Percentiles rank a stretch among this genome's conserved stretches.
Conservation (phyloP, 2,888 invertebrate species). For the Amblyjoppa proteus region DNA sequence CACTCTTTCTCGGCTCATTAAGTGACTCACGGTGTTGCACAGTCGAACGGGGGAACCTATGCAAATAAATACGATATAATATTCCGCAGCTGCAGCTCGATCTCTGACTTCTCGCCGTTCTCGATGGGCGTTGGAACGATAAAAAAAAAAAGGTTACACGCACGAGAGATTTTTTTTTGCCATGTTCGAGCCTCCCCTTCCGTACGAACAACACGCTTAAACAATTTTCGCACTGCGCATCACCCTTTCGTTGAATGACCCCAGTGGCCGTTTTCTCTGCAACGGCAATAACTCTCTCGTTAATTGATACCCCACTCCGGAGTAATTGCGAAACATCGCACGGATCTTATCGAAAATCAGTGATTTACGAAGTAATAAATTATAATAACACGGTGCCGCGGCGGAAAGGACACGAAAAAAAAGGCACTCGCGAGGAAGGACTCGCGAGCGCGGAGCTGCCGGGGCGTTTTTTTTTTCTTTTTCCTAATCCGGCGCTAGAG, state of each 20-base stretch:
- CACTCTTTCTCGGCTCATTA: constrained; percentile 50
- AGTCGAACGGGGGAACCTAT: constrained; percentile 19
- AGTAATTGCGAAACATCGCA: constrained; percentile 34
- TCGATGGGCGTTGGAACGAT: neutral
- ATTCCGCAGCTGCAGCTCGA: constrained; percentile 41
- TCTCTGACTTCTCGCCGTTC: neutral
- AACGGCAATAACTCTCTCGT: constrained; percentile 20
- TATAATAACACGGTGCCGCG: constrained; percentile 38
- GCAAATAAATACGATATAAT: constrained; percentile 23
- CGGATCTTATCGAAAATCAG: constrained; percentile 47
- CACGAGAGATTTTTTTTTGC: neutral
- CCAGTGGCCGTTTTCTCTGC: neutral
- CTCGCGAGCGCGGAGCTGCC: neutral
- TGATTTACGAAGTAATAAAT: constrained; percentile 57
- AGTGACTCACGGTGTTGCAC: constrained; percentile 25
- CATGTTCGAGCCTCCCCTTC: neutral
- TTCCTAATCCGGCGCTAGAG: constrained; percentile 31
- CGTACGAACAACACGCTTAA: neutral
- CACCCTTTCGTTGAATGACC: neutral
- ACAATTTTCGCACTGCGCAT: neutral
- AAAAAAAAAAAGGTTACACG: neutral
- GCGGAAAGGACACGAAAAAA: neutral
- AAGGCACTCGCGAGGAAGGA: neutral
- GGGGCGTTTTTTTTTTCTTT: neutral
- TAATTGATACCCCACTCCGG: constrained; percentile 34